Base-by-base conservation (phyloP, 1,140 invertebrate genomes). In the Hypsibius dujardini region DNA sequence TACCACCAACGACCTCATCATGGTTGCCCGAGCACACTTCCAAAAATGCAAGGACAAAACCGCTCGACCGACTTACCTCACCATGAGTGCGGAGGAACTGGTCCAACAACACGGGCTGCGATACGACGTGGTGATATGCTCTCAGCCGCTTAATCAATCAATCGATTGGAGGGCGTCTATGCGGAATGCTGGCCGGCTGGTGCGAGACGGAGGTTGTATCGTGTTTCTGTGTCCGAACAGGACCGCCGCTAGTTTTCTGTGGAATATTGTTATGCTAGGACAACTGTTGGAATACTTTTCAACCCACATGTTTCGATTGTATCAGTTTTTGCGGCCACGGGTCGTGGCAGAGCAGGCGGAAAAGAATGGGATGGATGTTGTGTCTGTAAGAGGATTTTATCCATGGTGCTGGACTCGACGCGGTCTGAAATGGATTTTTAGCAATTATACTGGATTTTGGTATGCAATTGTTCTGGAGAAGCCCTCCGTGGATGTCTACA, bases 211-310 rank as follows among this genome's bases (percentile, higher is more conserved):
- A 12, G 50, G 50, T 7, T 7, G 7, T 7, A 12, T 56, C 7
- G n/a, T 56, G 7, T 7, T 56, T 7, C 7, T n/a, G 7, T 12
- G 50, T 56, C 7, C 50, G 7, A 56, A 56, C 50, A 56, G 50
- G 50, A 56, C 50, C 7, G 7, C 50, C 7, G 50, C 50, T 56
- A n/a, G 50, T 56, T 56, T 56, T 7, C 7, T 56, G 7, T 56
- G 50, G 50, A 56, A 56, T 56, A 56, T 56, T n/a, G 50, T 56
- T n/a, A n/a, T 7, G n/a, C 50, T 56, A n/a, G 50, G n/a, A n/a
- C 50, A 56, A n/a, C 7, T 56, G 7, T n/a, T 56, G 50, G 50
- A n/a, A 56, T 56, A n/a, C n/a, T 7, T 56, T 7, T 56, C 50
- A n/a, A n/a, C 28, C 28, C 28, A 28, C 28, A 28, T 28, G 28